Evolutionary conservation across 1,140 invertebrate species (phyloP), one percentile per base, ranked within the genome.

Genomic region (Nylanderia fulva): DNA sequence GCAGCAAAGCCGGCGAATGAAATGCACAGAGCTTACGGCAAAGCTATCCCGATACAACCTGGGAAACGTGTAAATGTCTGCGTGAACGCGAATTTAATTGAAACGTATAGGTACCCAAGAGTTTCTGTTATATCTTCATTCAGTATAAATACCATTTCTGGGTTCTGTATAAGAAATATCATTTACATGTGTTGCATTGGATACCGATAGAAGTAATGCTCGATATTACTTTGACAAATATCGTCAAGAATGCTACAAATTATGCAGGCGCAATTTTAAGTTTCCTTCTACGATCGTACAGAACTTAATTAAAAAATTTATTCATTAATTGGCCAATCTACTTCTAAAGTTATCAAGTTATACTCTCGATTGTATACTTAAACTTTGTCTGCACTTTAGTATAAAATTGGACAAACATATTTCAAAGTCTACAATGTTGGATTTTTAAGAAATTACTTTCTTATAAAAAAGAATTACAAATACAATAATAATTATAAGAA

Each of bases 1-100:
- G 52, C 21, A 8, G 52, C 52, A 72, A 82, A 82, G 66, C 66
- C 36, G 52, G 52, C 52, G 64, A 72, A 71, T 72, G 36, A 72
- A 82, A 82, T 42, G 66, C 64, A 42, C 36, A 4, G 36, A 45
- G 66, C 66, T 82, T 82, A 82, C 52, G 15, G 66, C 36, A 13
- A 33, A 45, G 52, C 66, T 72, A 15, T 45, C n/a, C 36, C 77
- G 24, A 80, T 58, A 71, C 77, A 8, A 58, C 36, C 18, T 21
- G 13, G 66, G n/a, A 82, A 82, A 72, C 64, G 77, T 21, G 66
- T 60, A 45, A 72, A 69, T 27, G 66, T 56, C 66, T 82, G 36
- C 36, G 66, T 72, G 29, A 82, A 82, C n/a, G 52, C 39, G 36
- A 71, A 61, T 82, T 72, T 82, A 82, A 82, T 82, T 82, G 54